phyloP scores from a whole-genome alignment of 2,888 invertebrate species.

The Smittia sp. region DNA sequence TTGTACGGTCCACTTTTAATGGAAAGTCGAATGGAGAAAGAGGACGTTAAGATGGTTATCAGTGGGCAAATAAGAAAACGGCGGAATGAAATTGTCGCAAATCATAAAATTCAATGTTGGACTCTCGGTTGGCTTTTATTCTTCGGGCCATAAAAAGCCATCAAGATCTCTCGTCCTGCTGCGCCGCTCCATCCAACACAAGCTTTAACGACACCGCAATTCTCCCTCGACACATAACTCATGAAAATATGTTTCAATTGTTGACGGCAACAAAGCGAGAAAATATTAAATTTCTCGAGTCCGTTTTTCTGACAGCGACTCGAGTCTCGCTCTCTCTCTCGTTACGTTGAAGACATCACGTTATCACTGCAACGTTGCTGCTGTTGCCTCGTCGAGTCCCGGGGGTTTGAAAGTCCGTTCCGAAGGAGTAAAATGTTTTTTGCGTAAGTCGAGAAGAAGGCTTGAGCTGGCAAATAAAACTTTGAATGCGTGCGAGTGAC shows the following conservation, averaged over 20 bases:
- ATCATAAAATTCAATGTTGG: slow-evolving; percentile 34
- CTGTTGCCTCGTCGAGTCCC: neutral
- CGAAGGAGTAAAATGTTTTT: neutral
- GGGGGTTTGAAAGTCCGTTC: neutral
- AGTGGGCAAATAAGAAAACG: neutral
- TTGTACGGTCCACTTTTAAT: slow-evolving; percentile 37
- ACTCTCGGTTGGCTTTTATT: slow-evolving; percentile 1
- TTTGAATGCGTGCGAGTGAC: slow-evolving; percentile 23
- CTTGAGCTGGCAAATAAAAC: neutral
- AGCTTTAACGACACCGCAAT: slow-evolving; percentile 22
- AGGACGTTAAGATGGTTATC: slow-evolving; percentile 38
- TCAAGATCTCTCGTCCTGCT: slow-evolving; percentile 36
- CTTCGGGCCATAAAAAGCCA: slow-evolving; percentile 19
- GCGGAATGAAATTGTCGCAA: slow-evolving; percentile 13
- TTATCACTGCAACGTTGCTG: slow-evolving; percentile 17
- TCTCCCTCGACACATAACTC: slow-evolving; percentile 19
- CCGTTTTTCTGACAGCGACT: slow-evolving; percentile 34
- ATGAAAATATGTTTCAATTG: slow-evolving; percentile 22
- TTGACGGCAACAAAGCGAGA: neutral
- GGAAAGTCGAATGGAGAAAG: neutral
- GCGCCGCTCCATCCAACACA: slow-evolving; percentile 2
- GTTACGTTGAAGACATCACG: slow-evolving; percentile 3
- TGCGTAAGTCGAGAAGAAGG: neutral
- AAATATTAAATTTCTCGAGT: slow-evolving; percentile 35
- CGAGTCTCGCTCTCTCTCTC: neutral